These are phyloP conservation scores for Ericerus pela DNA, from an alignment of 1,140 invertebrate species.

Conservation along the genomic window DNA sequence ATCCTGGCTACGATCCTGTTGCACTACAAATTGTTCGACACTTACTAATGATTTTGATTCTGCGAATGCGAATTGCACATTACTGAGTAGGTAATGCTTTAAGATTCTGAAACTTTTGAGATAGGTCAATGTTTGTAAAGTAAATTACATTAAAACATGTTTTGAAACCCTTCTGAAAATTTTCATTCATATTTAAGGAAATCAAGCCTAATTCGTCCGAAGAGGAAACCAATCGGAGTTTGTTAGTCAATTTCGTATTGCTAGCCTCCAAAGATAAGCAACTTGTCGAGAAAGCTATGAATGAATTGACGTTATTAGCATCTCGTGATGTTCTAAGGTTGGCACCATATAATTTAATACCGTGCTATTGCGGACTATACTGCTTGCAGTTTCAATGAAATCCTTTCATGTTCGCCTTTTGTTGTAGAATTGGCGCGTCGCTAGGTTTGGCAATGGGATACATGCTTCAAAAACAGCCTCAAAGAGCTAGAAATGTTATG, in stretches of 20 bases:
- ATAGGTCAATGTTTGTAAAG: too few relatives aligned
- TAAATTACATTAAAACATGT: too few relatives aligned
- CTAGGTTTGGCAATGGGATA: conserved; percentile 75
- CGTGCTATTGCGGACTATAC: neutral
- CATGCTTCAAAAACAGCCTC: conserved; percentile 60
- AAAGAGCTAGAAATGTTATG: conserved; percentile 77
- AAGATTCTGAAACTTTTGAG: too few relatives aligned
- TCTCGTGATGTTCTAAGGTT: conserved; percentile 2
- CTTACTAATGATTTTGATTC: too few relatives aligned
- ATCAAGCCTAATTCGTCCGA: conserved; percentile 50
- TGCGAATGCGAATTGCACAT: too few relatives aligned
- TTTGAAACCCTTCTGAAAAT: too few relatives aligned
- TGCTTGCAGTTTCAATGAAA: neutral
- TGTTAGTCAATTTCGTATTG: conserved; percentile 68
- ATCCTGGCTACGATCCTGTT: too few relatives aligned
- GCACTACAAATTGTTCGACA: too few relatives aligned
- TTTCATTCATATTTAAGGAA: conserved; percentile 36
- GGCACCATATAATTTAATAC: too few relatives aligned
- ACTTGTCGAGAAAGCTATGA: conserved; percentile 51
- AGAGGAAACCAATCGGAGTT: conserved; percentile 46
- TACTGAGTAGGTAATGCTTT: too few relatives aligned
- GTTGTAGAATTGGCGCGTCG: conserved; percentile 54
- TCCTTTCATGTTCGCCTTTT: conserved; percentile 6
- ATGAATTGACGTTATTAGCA: conserved; percentile 40
- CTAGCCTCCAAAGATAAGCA: conserved; percentile 71